Evolutionary conservation across 2,797 vertebrate genomes (phyloP).

Genomic region (Eurystomus glaucurus): DNA sequence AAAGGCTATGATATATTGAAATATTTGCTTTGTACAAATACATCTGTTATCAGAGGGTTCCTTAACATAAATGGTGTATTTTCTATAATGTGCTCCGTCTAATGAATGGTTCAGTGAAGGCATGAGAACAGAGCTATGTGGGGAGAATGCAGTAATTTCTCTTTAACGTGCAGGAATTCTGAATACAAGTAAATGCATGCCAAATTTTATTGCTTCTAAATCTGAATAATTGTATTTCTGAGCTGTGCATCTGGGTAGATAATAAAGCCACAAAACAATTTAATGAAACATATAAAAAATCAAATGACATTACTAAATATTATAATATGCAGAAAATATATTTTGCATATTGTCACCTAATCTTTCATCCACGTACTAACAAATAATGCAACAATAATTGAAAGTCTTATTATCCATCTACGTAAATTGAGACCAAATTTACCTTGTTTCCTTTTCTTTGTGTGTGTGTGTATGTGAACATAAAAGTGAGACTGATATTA

Average conservation of each 20-base stretch:
- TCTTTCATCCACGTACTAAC: slow-evolving; percentile 86
- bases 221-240: slow-evolving; percentile 89
- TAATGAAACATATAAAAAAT: slow-evolving; percentile 89
- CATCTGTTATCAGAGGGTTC: slow-evolving; percentile 85
- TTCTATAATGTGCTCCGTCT: slow-evolving; percentile 84
- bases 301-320: slow-evolving; percentile 88
- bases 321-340: slow-evolving; percentile 87
- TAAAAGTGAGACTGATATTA: slow-evolving; percentile 79
- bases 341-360: slow-evolving; percentile 87
- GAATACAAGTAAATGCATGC: slow-evolving; percentile 86
- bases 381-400: slow-evolving; percentile 86
- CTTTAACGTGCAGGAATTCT: slow-evolving; percentile 86
- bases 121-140: slow-evolving; percentile 82
- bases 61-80: slow-evolving; percentile 87
- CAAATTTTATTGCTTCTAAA: slow-evolving; percentile 89
- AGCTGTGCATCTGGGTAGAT: slow-evolving; percentile 88
- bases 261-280: slow-evolving; percentile 89
- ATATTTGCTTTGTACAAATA: slow-evolving; percentile 82
- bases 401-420: slow-evolving; percentile 87
- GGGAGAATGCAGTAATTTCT: slow-evolving; percentile 85
- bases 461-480: slow-evolving; percentile 64
- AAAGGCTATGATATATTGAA: slow-evolving; percentile 83
- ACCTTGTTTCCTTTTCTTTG: slow-evolving; percentile 83
- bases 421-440: slow-evolving; percentile 85
- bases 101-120: slow-evolving; percentile 84